Conservation (phyloP, 2,113 vertebrate species). For the Microtus pennsylvanicus region DNA sequence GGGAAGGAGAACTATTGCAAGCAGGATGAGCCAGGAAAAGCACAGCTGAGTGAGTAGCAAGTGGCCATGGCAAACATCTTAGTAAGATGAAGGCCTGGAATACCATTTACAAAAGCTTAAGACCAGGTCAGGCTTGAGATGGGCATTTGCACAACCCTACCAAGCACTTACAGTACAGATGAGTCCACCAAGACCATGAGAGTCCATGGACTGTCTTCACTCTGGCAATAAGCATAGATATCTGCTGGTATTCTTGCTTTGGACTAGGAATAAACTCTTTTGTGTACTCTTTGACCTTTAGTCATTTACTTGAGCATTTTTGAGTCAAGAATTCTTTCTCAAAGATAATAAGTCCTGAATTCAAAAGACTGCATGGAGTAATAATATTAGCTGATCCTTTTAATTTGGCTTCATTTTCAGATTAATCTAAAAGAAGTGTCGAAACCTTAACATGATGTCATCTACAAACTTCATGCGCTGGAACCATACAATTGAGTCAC, state of each 20-base stretch:
- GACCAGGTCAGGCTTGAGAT: background rate
- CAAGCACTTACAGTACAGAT: background rate
- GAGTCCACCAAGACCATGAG: background rate
- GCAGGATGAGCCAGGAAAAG: constrained; percentile 45
- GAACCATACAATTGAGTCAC: background rate
- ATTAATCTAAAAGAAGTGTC: background rate
- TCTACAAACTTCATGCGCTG: background rate
- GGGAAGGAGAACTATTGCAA: constrained; percentile 51
- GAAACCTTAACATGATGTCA: background rate
- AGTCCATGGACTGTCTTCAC: background rate
- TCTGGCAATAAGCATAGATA: constrained; percentile 12
- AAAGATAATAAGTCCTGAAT: background rate
- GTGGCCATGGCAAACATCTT: constrained; percentile 21
- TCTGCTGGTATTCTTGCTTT: constrained; percentile 28
- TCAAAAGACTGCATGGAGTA: background rate
- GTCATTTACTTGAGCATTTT: constrained; percentile 11
- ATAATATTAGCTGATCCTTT: constrained; percentile 3
- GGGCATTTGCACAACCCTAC: constrained; percentile 2
- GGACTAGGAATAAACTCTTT: background rate
- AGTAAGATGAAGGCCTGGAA: constrained; percentile 15
- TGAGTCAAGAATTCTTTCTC: background rate
- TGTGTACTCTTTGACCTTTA: background rate
- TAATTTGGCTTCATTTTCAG: constrained; percentile 27
- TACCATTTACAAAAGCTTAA: background rate
- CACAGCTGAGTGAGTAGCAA: background rate